Evolutionary conservation across 1,140 invertebrate genomes (phyloP).

Genomic region (Berghia stephanieae): DNA sequence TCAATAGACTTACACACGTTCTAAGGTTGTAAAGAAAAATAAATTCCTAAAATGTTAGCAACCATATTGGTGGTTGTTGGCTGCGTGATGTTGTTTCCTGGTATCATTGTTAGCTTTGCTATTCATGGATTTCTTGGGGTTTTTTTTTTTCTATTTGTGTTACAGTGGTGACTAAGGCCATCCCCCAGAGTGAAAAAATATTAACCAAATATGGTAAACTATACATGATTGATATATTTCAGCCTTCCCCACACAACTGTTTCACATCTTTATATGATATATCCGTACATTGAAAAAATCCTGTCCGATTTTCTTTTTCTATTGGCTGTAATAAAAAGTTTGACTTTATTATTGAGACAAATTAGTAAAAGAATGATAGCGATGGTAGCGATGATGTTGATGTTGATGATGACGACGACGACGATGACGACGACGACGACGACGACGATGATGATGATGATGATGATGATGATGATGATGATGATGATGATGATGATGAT

Average conservation of each 20-base stretch:
- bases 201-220: background rate
- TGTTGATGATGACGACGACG: no score
- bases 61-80: conserved; percentile 4
- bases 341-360: background rate
- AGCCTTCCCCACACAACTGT: background rate
- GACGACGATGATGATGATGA: no score
- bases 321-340: background rate
- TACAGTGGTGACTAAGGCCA: background rate
- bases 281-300: background rate
- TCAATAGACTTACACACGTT: no score
- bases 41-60: background rate
- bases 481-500: conserved; percentile 9
- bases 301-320: background rate
- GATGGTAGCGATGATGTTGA: background rate
- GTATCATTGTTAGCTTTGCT: background rate
- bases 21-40: no score
- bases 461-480: no score
- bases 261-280: background rate
- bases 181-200: background rate
- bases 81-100: background rate
- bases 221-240: background rate
- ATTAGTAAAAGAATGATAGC: background rate
- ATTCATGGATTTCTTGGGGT: background rate
- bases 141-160: background rate
- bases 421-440: no score